phyloP scores from a whole-genome alignment of 2,797 vertebrate genomes.

The Argyrosomus regius region DNA sequence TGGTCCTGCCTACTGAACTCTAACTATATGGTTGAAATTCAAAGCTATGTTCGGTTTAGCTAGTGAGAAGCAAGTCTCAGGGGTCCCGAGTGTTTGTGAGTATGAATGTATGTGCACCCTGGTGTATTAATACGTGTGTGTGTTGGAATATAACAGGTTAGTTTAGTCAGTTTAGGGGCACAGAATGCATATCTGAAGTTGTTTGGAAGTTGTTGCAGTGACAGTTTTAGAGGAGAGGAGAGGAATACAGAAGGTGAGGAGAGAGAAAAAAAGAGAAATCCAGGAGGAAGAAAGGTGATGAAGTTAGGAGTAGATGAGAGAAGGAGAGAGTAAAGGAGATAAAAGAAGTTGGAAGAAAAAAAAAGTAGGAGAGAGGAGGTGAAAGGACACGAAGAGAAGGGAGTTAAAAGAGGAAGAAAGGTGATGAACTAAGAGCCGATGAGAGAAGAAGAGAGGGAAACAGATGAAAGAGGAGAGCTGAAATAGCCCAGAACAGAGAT shows the following conservation, averaged over 20 bases:
- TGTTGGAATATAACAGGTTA: slow-evolving; percentile 11
- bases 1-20: slow-evolving; percentile 34
- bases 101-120: not conserved
- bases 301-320: slow-evolving; percentile 7
- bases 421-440: slow-evolving; percentile 32
- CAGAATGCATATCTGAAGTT: slow-evolving; percentile 24
- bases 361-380: slow-evolving; percentile 5
- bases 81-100: slow-evolving; percentile 5
- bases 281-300: not conserved
- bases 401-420: slow-evolving; percentile 45
- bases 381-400: slow-evolving; percentile 14
- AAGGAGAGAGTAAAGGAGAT: not conserved
- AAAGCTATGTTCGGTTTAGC: slow-evolving; percentile 36
- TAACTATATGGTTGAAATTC: slow-evolving; percentile 36
- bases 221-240: not conserved
- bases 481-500: slow-evolving; percentile 29
- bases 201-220: not conserved
- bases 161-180: slow-evolving; percentile 22
- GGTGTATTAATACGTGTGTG: not conserved
- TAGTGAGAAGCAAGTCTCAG: slow-evolving; percentile 2
- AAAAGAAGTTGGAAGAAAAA: not conserved
- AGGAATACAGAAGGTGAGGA: not conserved
- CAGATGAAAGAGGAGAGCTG: slow-evolving; percentile 50
- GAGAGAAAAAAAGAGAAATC: not conserved
- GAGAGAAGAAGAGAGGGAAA: slow-evolving; percentile 20